Percentiles rank a stretch among this genome's conserved stretches.
Conservation (phyloP, 1,140 invertebrate species). For the Pogonomyrmex californicus region DNA sequence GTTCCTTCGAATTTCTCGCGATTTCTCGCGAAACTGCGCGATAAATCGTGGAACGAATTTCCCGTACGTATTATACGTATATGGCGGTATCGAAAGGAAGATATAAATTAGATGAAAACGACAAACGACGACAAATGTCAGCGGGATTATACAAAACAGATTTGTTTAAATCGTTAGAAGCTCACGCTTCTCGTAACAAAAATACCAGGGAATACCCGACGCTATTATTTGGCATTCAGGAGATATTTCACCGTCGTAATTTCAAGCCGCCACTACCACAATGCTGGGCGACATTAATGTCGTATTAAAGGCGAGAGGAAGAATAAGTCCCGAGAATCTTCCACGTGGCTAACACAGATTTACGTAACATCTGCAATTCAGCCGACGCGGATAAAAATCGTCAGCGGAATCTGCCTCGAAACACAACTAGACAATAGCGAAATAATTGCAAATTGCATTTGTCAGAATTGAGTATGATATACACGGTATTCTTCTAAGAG, state of each 20-base stretch:
- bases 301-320: conserved; percentile 58
- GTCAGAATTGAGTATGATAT: not conserved
- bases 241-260: conserved; percentile 63
- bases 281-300: conserved; percentile 63
- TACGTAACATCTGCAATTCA: conserved; percentile 33
- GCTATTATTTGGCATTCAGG: conserved; percentile 69
- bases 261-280: conserved; percentile 60
- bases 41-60: not conserved
- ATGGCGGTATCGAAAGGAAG: not conserved
- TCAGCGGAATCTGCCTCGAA: conserved; percentile 6
- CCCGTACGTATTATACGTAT: not conserved
- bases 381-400: conserved; percentile 31
- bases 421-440: conserved; percentile 14
- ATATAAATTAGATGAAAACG: conserved; percentile 1
- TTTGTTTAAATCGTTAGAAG: conserved; percentile 25
- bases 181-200: not conserved
- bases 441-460: conserved; percentile 8
- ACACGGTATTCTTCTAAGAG: not conserved
- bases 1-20: not conserved
- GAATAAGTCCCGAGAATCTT: conserved; percentile 41
- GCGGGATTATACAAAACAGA: conserved; percentile 31
- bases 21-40: not conserved
- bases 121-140: not conserved
- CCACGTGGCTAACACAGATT: conserved; percentile 57
- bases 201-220: conserved; percentile 24